These are phyloP conservation scores for Chrysogorgia sp. DNA, from an alignment of 92 coral and sea anemone genomes.

Conservation along the genomic window DNA sequence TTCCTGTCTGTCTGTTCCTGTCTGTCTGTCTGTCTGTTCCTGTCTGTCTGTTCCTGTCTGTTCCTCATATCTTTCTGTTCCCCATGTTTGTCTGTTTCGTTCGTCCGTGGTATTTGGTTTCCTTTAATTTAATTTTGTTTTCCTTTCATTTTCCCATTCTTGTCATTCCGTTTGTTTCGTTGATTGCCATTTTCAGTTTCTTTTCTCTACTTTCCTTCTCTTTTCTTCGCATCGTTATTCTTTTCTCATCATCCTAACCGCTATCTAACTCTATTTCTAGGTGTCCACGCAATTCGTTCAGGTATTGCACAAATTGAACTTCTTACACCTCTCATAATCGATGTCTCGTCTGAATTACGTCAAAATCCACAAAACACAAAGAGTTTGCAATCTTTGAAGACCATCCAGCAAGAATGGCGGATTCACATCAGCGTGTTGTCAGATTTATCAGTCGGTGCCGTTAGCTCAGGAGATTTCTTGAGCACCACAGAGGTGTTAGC, in stretches of 20 bases:
- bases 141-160: neutral
- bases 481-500: constrained; percentile 66
- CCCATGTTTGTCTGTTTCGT: neutral
- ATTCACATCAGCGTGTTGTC: constrained; percentile 71
- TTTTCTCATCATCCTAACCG: neutral
- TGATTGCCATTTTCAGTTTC: neutral
- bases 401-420: constrained; percentile 80
- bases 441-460: constrained; percentile 79
- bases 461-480: constrained; percentile 76
- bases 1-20: neutral
- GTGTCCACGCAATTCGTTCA: constrained; percentile 74
- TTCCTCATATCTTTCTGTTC: neutral
- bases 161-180: neutral
- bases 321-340: constrained; percentile 68
- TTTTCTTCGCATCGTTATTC: neutral
- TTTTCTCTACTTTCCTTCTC: neutral
- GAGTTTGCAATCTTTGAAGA: constrained; percentile 67
- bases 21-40: neutral
- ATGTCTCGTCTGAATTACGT: constrained; percentile 72
- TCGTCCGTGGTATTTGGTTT: neutral
- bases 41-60: neutral
- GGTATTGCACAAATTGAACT: constrained; percentile 72
- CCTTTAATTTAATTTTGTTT: neutral
- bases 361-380: constrained; percentile 68
- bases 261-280: constrained; percentile 32